These are phyloP conservation scores for Naja naja DNA, from an alignment of 2,113 vertebrate genomes.

Conservation along the genomic window DNA sequence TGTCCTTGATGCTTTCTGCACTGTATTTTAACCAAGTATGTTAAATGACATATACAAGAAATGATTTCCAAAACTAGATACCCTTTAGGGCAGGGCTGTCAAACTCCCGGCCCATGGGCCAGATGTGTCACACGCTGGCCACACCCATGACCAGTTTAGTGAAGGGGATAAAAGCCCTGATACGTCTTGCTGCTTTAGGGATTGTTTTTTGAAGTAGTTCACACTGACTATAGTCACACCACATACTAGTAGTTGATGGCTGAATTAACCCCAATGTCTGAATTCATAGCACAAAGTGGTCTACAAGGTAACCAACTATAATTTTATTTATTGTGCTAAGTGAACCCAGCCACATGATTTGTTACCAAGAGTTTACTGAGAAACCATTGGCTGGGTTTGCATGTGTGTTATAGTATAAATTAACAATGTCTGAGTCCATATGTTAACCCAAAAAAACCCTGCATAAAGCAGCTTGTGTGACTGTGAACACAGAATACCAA, in stretches of 20 bases:
- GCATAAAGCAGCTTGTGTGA: neutral
- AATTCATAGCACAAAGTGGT: neutral
- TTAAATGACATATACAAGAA: neutral
- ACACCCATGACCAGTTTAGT: no score
- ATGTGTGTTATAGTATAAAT: neutral
- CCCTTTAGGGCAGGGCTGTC: neutral
- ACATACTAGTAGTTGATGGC: neutral
- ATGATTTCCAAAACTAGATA: neutral
- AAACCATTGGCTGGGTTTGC: neutral
- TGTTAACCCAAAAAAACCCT: neutral
- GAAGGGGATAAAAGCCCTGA: no score
- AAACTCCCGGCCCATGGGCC: no score
- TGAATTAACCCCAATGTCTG: neutral
- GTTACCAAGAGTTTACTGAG: neutral
- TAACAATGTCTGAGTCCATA: neutral
- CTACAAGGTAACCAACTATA: neutral
- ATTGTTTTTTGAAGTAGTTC: neutral
- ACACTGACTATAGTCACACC: neutral
- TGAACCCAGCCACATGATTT: neutral
- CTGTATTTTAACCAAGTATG: neutral
- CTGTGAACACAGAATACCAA: neutral
- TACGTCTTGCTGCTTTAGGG: neutral
- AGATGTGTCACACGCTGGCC: no score
- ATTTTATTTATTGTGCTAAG: neutral
- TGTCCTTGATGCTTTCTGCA: neutral